Conservation (phyloP, 1,140 invertebrate species). For the Pachyrhynchus sulphureomaculatus region DNA sequence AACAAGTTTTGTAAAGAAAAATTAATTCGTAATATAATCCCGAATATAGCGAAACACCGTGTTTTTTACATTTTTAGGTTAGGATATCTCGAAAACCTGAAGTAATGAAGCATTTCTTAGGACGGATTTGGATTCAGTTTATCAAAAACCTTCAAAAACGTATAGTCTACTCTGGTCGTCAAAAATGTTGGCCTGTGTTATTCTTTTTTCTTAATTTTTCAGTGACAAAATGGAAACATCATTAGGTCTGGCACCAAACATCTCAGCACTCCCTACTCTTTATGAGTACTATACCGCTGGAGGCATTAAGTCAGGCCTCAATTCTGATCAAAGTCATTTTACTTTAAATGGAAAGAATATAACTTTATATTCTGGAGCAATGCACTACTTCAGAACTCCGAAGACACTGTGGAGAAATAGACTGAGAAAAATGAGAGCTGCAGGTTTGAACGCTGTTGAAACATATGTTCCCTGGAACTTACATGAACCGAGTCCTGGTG, state of each 20-base stretch:
- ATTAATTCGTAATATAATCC: too few relatives aligned
- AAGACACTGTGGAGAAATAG: conserved; percentile 50
- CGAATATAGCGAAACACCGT: too few relatives aligned
- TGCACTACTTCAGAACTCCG: conserved; percentile 90
- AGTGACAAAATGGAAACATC: not conserved
- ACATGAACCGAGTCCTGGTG: conserved; percentile 69
- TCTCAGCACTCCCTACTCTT: conserved; percentile 30
- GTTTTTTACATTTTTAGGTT: too few relatives aligned
- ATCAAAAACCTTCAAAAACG: too few relatives aligned
- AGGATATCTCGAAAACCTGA: too few relatives aligned
- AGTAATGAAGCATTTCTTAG: too few relatives aligned
- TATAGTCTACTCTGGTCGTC: too few relatives aligned
- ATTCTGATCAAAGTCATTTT: conserved; percentile 38
- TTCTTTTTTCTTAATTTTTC: too few relatives aligned
- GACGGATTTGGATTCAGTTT: too few relatives aligned
- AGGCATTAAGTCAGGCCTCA: conserved; percentile 38
- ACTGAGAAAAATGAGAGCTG: conserved; percentile 45
- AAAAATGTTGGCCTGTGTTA: too few relatives aligned
- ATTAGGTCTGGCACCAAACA: not conserved
- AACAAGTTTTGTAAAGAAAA: too few relatives aligned
- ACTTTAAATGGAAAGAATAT: conserved; percentile 44
- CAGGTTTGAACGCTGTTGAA: conserved; percentile 84
- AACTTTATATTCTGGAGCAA: conserved; percentile 63
- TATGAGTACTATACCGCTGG: conserved; percentile 45
- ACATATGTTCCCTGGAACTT: conserved; percentile 95